Base-by-base conservation (phyloP, 2,113 vertebrate species). In the Crotalus horridus region DNA sequence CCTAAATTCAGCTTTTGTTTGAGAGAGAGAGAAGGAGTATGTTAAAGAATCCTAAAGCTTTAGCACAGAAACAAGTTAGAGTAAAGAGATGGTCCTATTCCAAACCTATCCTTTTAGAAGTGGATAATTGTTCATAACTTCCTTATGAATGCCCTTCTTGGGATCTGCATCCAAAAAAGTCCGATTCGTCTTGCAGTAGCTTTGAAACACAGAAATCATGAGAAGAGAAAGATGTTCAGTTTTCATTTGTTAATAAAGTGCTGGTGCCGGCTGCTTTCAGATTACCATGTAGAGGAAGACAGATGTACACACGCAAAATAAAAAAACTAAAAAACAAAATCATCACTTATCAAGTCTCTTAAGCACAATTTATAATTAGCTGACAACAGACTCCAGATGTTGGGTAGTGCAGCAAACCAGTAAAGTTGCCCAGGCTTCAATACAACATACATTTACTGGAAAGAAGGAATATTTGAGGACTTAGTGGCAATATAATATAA, bases 201-300 rank as follows among this genome's bases (percentile, higher is more conserved):
- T 48, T 53, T 86, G 46, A 85, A 54, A 56, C 21, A 91, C 53
- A 55, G 87, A 64, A 61, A 43, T 54, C 56, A 91, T 11, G 46
- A 93, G 21, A 91, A 43, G 69, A 74, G 55, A 85, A 89, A 56
- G 21, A n/a, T 20, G 26, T 91, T 24, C 53, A 20, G 46, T 85
- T 91, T 93, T 59, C 24, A 48, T 93, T 93, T 26, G 24, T 85
- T 58, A 93, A 86, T 64, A 69, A 64, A 90, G 91, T 8, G 2
- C 43, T 43, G 55, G 20, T 58, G 85, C 69, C 46, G 74, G 64
- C 90, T 89, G n/a, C 58, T 93, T 58, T 91, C 69, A 91, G 23
- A 13, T 59, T 20, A 13, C 8, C 54, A 46, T 21, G 61, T 7
- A 6, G 9, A 21, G 43, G 3, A 43, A 85, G 53, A 93, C 21